Conservation (phyloP, 2,888 invertebrate genomes). For the Mythimna pallens region DNA sequence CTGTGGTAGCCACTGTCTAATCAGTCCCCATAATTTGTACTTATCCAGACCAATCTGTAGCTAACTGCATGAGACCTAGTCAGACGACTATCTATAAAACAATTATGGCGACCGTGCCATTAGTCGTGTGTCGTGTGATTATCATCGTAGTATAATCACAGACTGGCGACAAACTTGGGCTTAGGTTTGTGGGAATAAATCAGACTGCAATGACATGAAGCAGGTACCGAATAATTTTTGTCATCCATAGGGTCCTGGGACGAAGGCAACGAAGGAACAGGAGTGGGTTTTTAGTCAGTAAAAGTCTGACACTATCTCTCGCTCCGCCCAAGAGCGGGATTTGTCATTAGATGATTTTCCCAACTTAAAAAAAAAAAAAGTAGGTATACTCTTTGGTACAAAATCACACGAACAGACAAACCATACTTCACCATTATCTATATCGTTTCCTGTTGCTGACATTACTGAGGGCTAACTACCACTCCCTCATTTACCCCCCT, state of each 20-base stretch:
- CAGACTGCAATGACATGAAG: slow-evolving; percentile 29
- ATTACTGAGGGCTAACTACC: slow-evolving; percentile 57
- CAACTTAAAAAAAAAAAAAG: too few relatives aligned
- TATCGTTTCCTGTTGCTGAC: slow-evolving; percentile 68
- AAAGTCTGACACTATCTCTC: too few relatives aligned
- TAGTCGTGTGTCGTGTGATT: slow-evolving; percentile 44
- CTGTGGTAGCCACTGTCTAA: slow-evolving; percentile 31
- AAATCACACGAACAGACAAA: slow-evolving; percentile 40
- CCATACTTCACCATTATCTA: slow-evolving; percentile 70
- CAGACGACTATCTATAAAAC: slow-evolving; percentile 36
- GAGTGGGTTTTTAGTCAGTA: too few relatives aligned
- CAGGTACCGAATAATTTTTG: background rate
- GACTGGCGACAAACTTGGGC: slow-evolving; percentile 45
- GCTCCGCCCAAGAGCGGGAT: too few relatives aligned
- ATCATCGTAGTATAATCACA: slow-evolving; percentile 58
- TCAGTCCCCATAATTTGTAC: slow-evolving; percentile 43
- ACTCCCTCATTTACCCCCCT: slow-evolving; percentile 1
- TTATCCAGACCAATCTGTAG: slow-evolving; percentile 23
- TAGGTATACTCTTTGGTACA: background rate
- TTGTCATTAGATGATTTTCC: too few relatives aligned
- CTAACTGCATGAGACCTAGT: slow-evolving; percentile 41
- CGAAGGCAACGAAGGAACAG: too few relatives aligned
- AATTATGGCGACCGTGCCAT: slow-evolving; percentile 46
- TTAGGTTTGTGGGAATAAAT: slow-evolving; percentile 48
- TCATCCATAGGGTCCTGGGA: background rate